A percentile compares a stretch with the other conserved stretches of the same genome.
Evolutionary conservation across 2,888 invertebrate genomes (phyloP).

Genomic region (Lysandra coridon): DNA sequence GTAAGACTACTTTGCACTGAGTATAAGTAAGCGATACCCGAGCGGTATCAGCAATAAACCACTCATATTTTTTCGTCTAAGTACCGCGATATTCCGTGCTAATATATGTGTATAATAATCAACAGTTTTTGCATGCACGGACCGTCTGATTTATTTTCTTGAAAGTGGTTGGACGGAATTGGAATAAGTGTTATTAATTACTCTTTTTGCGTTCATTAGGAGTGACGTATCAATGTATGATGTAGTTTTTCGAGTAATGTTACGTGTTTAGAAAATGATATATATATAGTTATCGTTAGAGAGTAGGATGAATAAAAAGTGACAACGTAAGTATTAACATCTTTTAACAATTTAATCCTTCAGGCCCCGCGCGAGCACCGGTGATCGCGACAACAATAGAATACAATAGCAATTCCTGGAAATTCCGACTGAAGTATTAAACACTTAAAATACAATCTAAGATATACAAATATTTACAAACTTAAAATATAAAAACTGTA

Average conservation of each 20-base stretch:
- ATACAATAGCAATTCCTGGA: too few species aligned
- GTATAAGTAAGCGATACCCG: not conserved
- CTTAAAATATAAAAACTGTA: too few species aligned
- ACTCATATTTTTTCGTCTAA: conserved; percentile 5
- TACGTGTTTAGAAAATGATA: not conserved
- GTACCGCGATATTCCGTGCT: conserved; percentile 6
- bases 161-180: conserved; percentile 9
- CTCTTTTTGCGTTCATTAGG: conserved; percentile 11
- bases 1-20: not conserved
- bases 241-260: not conserved
- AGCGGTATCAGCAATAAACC: not conserved
- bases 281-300: not conserved
- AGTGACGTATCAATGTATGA: not conserved
- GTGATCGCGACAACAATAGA: too few species aligned
- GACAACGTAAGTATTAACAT: not conserved
- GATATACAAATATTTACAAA: too few species aligned
- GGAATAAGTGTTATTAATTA: conserved; percentile 13
- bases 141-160: not conserved
- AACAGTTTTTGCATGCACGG: conserved; percentile 3
- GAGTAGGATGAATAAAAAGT: not conserved
- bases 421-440: too few species aligned
- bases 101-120: conserved; percentile 10
- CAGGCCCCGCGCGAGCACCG: too few species aligned
- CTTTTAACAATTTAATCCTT: too few species aligned
- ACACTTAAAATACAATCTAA: too few species aligned